A percentile compares a stretch with the other conserved stretches of the same genome.
Conservation (phyloP, 2,113 vertebrate species). For the Gavia stellata region DNA sequence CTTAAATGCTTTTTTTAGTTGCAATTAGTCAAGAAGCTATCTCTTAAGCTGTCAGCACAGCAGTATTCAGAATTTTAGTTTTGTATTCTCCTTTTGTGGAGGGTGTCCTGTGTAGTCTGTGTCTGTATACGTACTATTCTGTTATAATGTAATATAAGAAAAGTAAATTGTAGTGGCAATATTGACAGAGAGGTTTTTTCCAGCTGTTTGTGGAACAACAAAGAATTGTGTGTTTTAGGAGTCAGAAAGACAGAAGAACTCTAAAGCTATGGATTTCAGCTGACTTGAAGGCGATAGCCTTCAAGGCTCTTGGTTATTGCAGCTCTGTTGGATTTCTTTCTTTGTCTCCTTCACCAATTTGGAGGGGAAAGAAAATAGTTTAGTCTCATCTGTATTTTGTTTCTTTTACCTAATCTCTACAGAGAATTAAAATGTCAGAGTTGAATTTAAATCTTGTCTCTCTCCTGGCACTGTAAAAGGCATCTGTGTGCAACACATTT, state of each 20-base stretch:
- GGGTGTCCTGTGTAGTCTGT: background rate
- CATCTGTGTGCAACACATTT: background rate
- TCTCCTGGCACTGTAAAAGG: background rate
- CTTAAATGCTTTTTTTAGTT: background rate
- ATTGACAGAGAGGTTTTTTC: background rate
- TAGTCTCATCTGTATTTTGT: slow-evolving; percentile 15
- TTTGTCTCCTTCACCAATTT: background rate
- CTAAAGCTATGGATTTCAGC: background rate
- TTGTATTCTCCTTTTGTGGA: background rate
- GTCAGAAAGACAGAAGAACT: background rate
- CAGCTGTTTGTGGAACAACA: no score
- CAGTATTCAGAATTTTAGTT: background rate
- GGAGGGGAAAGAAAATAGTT: background rate
- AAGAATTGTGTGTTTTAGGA: background rate
- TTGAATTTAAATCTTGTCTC: background rate
- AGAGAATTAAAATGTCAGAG: background rate
- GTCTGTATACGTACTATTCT: background rate
- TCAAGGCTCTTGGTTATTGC: background rate
- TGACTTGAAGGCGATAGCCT: background rate
- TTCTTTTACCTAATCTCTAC: slow-evolving; percentile 26
- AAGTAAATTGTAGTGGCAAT: background rate
- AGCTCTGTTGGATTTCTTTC: background rate
- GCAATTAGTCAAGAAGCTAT: background rate
- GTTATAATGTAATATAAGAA: background rate
- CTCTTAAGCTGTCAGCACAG: background rate